A percentile compares a stretch with the other conserved stretches of the same genome.
Evolutionary conservation across 2,113 vertebrate genomes (phyloP).

Genomic region (Columba livia): DNA sequence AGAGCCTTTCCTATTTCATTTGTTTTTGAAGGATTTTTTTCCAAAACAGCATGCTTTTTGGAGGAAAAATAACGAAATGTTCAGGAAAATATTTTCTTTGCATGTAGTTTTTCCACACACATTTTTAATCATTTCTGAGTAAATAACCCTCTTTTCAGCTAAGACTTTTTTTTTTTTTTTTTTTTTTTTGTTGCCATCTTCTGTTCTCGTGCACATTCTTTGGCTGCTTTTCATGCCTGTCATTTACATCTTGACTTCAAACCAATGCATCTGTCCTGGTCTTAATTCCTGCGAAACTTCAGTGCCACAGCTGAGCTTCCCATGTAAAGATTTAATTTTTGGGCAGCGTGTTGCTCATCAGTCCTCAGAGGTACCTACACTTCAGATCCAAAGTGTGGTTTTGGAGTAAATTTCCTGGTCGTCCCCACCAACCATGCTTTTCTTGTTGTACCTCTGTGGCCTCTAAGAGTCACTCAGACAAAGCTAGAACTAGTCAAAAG

Average conservation of each 20-base stretch:
- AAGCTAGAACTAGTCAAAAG: neutral
- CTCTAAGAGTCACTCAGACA: neutral
- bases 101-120: neutral
- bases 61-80: neutral
- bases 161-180: neutral
- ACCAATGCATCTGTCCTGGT: neutral
- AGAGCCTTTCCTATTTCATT: neutral
- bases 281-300: neutral
- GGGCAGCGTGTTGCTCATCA: neutral
- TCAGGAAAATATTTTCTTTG: neutral
- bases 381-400: neutral
- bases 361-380: neutral
- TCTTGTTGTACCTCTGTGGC: rapidly evolving
- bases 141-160: neutral
- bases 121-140: neutral
- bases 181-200: neutral
- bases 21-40: neutral
- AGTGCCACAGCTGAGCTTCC: neutral
- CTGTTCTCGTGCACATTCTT: conserved; percentile 10
- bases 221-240: neutral
- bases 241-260: conserved; percentile 14
- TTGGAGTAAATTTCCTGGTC: neutral
- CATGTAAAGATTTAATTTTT: neutral
- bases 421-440: neutral
- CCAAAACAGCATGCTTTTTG: neutral